phyloP scores from a whole-genome alignment of 2,888 invertebrate species.

The Tiliacea citrago region DNA sequence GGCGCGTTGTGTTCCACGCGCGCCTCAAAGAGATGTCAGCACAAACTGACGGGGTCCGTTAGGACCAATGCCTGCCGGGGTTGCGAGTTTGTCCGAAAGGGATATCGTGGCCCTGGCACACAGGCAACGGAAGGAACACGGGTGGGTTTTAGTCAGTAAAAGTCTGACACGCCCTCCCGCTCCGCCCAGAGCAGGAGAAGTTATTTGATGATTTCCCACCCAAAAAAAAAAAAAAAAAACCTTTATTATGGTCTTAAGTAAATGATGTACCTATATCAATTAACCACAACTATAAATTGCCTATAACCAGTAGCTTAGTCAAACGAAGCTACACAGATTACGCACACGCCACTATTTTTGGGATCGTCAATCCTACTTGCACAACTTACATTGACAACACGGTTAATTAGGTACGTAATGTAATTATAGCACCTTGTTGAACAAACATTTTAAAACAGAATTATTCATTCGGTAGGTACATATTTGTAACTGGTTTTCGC shows the following conservation, averaged over 20 bases:
- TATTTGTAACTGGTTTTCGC: constrained; percentile 72
- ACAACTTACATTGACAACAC: constrained; percentile 49
- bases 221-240: too few species aligned
- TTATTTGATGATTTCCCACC: too few species aligned
- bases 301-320: constrained; percentile 31
- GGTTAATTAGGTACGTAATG: constrained; percentile 42
- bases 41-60: too few species aligned
- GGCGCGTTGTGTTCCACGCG: too few species aligned
- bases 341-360: constrained; percentile 35
- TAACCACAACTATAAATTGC: constrained; percentile 6
- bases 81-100: too few species aligned
- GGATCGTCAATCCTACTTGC: constrained; percentile 46
- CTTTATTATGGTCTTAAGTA: background rate
- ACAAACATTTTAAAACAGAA: constrained; percentile 60
- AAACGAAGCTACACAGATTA: constrained; percentile 18
- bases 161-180: too few species aligned
- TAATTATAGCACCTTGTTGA: constrained; percentile 64
- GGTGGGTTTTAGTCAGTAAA: too few species aligned
- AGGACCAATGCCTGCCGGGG: too few species aligned
- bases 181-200: too few species aligned
- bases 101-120: too few species aligned
- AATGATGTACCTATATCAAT: background rate
- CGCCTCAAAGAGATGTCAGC: too few species aligned
- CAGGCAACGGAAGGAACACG: too few species aligned
- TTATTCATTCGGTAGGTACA: constrained; percentile 60